Evolutionary conservation across 64 coral and sea anemone species (phyloP), one percentile per base, ranked within the genome.

Genomic region (Dendronephthya gigantea): DNA sequence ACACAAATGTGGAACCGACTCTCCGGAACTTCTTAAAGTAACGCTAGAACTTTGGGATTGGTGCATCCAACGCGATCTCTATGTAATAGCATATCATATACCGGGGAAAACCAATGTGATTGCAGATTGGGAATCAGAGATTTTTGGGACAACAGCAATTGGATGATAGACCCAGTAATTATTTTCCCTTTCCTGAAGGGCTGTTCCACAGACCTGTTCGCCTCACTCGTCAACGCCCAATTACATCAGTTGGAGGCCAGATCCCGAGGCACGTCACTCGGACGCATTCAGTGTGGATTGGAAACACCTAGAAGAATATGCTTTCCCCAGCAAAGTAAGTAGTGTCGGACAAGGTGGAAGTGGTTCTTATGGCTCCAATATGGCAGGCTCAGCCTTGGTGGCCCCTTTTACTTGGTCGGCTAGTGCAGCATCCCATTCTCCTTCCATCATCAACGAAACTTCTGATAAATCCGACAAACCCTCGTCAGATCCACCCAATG

Each of bases 321-420:
- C 89, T 32, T 90, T 90, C 75, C 45, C 89, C 16, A 45, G 41
- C 22, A 76, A n/a, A n/a, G n/a, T n/a, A 90, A 33, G 89, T 90
- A 34, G 16, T 83, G 34, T 5, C 6, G 0, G 4, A 91, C 23
- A 29, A 49, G 66, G 28, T 52, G 35, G 72, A 91, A 58, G 19
- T 90, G 31, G 38, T 86, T 40, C 50, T 83, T 17, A 33, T 79
- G 19, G 72, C 72, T 12, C 29, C 7, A 1, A 36, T 35, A 12
- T 79, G 72, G 72, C 72, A 79, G 36, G 72, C 72, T 37, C 72
- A 79, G 72, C 72, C 72, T 2, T 35, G 72, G 72, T 79, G 31
- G 28, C 29, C 11, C 31, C 72, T 79, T 33, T 33, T 79, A 9
- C 72, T 79, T 1, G 36, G 15, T 19, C 4, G 34, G 72, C 72